Base-by-base conservation (phyloP, 2,888 invertebrate species). In the Metacarcinus magister region DNA sequence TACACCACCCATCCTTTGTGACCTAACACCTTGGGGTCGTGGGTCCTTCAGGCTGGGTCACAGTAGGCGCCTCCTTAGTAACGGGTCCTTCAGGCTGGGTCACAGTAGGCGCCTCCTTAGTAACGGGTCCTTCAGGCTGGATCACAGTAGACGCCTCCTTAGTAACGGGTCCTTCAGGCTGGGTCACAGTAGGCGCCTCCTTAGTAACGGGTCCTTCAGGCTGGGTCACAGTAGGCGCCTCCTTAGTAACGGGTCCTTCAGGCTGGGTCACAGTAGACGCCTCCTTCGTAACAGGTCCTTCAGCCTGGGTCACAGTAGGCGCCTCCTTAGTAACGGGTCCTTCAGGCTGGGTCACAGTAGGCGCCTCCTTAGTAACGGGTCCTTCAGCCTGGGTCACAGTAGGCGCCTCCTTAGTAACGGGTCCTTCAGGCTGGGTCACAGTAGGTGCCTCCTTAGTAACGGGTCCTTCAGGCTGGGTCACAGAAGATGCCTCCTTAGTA, bases 21-120 rank as follows among this genome's bases (percentile, higher is more conserved):
- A 23, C 82, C 87, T 39, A 87, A 87, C 87, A 87, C 87, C 87
- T 87, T 87, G 39, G 39, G 10, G 39, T 39, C 87, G 87, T 39
- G 39, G 87, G 13, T 87, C 39, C 87, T 87, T 4, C 87, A 39
- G 39, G 87, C 39, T 16, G 75, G 75, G 60, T 60, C 60, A 10
- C 60, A 60, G 60, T 60, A 23, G 60, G 23, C 60, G 60, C 39
- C 39, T 39, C 39, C 39, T 39, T 39, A 39, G 39, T 39, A 39
- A 39, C 39, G 39, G 39, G 39, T 39, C 39, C 39, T 39, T 39
- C 60, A 60, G 60, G 23, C 4, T 60, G 60, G 23, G 60, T 19
- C 60, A 60, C 60, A 23, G 60, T 60, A 13, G 54, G 13, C 13
- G 54, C 13, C 54, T 54, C 54, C 39, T 39, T 39, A 54, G 16